Evolutionary conservation across 2,888 invertebrate genomes (phyloP).

Genomic region (Microctonus aethiopoides): DNA sequence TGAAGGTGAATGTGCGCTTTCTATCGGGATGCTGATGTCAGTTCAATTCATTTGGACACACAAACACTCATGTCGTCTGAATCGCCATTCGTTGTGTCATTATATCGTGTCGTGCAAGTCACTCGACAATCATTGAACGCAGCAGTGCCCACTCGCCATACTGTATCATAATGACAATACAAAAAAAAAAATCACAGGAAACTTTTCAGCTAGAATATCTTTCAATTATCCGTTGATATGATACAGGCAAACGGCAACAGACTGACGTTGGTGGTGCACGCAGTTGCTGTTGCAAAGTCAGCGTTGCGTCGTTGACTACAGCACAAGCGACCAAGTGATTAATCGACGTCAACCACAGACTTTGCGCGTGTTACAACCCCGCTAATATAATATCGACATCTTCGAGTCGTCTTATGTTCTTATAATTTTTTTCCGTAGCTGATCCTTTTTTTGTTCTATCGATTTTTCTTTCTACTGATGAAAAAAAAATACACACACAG

Average conservation of each 20-base stretch:
- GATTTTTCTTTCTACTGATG: background rate
- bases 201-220: constrained; percentile 65
- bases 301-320: constrained; percentile 63
- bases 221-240: constrained; percentile 66
- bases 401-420: constrained; percentile 15
- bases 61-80: constrained; percentile 38
- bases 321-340: constrained; percentile 58
- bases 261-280: constrained; percentile 25
- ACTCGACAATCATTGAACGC: constrained; percentile 20
- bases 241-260: constrained; percentile 44
- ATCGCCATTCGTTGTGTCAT: constrained; percentile 4
- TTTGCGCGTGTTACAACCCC: constrained; percentile 45
- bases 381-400: constrained; percentile 38
- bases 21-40: background rate
- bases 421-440: background rate
- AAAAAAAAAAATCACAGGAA: constrained; percentile 55
- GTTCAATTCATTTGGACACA: constrained; percentile 42
- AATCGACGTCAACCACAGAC: constrained; percentile 66
- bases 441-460: background rate
- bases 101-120: constrained; percentile 59
- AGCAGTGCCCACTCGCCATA: constrained; percentile 33
- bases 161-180: constrained; percentile 56
- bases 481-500: background rate
- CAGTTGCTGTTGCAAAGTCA: constrained; percentile 62
- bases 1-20: constrained; percentile 16